These are phyloP conservation scores for Oenanthe oenanthe DNA, from an alignment of 2,113 vertebrate genomes.

Conservation along the genomic window DNA sequence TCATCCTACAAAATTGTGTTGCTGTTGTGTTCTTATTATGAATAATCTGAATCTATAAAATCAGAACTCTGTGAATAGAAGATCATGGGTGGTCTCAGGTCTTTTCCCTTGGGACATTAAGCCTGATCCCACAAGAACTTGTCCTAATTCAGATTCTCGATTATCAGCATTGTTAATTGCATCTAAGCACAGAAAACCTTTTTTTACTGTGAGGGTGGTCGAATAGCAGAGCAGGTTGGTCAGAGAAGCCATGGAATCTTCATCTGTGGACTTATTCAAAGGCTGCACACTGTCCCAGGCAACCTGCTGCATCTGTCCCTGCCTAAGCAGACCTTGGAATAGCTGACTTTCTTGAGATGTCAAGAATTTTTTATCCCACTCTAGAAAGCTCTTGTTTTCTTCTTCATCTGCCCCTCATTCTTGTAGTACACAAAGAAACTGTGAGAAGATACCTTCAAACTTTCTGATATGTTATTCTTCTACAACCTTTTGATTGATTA, in stretches of 20 bases:
- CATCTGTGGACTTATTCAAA: background rate
- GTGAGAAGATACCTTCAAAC: slow-evolving; percentile 21
- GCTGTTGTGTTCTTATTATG: background rate
- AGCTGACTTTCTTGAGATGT: background rate
- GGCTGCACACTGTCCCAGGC: background rate
- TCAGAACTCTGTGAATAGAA: background rate
- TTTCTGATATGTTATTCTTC: background rate
- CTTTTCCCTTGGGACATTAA: background rate
- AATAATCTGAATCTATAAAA: background rate
- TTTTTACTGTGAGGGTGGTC: background rate
- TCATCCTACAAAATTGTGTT: background rate
- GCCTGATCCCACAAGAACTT: background rate
- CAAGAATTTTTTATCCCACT: background rate
- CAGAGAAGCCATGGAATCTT: background rate
- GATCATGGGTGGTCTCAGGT: background rate
- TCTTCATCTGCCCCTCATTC: slow-evolving; percentile 8
- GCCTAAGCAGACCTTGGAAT: background rate
- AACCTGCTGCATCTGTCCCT: background rate
- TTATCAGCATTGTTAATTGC: background rate
- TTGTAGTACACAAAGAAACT: background rate
- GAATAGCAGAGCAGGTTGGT: background rate
- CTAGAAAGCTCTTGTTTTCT: slow-evolving; percentile 32
- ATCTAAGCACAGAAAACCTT: background rate
- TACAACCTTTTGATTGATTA: background rate
- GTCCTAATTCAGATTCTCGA: background rate